Conservation (phyloP, 1,140 invertebrate genomes). For the Euwallacea fornicatus region DNA sequence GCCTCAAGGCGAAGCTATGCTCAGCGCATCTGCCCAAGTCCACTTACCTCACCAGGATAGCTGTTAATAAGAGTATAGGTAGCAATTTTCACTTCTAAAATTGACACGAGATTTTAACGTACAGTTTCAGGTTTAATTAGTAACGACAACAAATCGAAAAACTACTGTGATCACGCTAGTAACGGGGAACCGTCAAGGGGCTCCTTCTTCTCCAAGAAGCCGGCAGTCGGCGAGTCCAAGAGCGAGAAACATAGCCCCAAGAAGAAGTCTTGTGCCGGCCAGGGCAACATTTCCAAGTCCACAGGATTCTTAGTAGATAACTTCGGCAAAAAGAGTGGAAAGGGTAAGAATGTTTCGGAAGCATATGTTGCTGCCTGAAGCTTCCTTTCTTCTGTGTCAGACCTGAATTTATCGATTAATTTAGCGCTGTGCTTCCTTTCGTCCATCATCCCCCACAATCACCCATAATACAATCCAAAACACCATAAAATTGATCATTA, state of each 20-base stretch:
- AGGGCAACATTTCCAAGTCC: constrained; percentile 48
- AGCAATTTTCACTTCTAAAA: not conserved
- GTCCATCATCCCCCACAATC: not conserved
- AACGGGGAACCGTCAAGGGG: constrained; percentile 3
- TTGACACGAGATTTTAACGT: constrained; percentile 6
- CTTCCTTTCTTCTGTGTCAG: no score
- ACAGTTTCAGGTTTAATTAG: constrained; percentile 41
- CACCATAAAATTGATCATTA: not conserved
- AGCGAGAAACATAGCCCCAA: constrained; percentile 49
- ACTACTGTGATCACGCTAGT: constrained; percentile 39
- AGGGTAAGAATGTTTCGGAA: constrained; percentile 16
- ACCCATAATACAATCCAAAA: not conserved
- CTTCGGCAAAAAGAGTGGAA: constrained; percentile 41
- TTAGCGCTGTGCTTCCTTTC: no score
- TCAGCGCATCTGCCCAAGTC: constrained; percentile 54
- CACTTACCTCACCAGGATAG: constrained; percentile 51
- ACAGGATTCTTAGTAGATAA: constrained; percentile 49
- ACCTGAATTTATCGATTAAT: no score
- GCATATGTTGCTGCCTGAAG: no score
- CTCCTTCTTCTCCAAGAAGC: constrained; percentile 25
- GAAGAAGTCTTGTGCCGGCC: constrained; percentile 40
- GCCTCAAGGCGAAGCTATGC: constrained; percentile 53
- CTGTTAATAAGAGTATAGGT: constrained; percentile 53
- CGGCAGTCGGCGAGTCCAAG: constrained; percentile 38
- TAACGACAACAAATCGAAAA: constrained; percentile 44